These are phyloP conservation scores for Echinops telfairi DNA, from an alignment of 2,113 vertebrate genomes.

Conservation along the genomic window DNA sequence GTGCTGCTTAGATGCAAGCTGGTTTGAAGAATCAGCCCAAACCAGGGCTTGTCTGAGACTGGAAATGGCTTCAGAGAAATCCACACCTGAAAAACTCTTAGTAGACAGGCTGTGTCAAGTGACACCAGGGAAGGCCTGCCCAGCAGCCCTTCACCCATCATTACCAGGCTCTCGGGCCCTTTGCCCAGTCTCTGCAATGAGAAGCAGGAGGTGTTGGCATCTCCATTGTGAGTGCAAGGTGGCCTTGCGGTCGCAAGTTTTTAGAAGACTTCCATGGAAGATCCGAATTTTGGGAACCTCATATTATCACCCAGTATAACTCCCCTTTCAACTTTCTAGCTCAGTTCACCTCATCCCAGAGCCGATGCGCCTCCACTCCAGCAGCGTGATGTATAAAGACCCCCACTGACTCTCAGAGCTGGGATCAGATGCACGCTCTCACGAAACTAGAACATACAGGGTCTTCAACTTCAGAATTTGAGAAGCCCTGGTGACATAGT, in stretches of 20 bases:
- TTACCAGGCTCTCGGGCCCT: neutral
- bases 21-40: neutral
- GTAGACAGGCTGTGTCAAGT: neutral
- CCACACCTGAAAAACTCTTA: neutral
- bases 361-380: neutral
- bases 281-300: neutral
- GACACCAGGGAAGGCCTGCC: neutral
- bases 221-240: neutral
- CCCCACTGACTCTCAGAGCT: neutral
- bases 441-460: neutral
- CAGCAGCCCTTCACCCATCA: neutral
- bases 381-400: neutral
- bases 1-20: neutral
- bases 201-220: neutral
- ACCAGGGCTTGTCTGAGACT: neutral
- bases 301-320: neutral
- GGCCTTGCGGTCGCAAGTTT: neutral
- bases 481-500: neutral
- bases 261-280: neutral
- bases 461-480: neutral
- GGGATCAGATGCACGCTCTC: neutral
- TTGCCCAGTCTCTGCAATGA: neutral
- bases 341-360: neutral
- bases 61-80: constrained; percentile 22
- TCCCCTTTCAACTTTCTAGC: neutral